Evolutionary conservation across 2,113 vertebrate species (phyloP).

Genomic region (Cyprinodon tularosa): DNA sequence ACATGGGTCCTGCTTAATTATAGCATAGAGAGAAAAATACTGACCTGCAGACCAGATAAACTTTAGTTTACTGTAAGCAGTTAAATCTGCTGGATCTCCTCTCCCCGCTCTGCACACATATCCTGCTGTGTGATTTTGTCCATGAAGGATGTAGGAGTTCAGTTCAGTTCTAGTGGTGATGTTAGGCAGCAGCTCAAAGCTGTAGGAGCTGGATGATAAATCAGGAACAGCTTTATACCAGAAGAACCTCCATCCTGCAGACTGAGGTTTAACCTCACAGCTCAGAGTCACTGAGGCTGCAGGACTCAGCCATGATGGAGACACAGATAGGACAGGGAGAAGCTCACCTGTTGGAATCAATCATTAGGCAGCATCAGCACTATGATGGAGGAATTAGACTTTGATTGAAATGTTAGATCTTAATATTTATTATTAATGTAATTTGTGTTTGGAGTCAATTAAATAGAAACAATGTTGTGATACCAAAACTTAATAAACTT

Average conservation of each 20-base stretch:
- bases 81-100: slow-evolving; percentile 4
- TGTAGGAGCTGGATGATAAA: fast-evolving
- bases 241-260: background rate
- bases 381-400: too few species aligned
- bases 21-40: background rate
- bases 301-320: background rate
- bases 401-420: too few species aligned
- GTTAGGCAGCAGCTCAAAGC: background rate
- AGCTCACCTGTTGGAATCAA: background rate
- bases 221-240: background rate
- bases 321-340: background rate
- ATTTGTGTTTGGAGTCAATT: too few species aligned
- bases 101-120: slow-evolving; percentile 11
- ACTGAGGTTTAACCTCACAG: background rate
- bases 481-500: too few species aligned
- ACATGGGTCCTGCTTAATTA: background rate
- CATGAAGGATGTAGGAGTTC: background rate
- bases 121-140: slow-evolving; percentile 5
- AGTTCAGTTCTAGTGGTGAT: background rate
- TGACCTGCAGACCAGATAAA: background rate
- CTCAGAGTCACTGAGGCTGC: background rate
- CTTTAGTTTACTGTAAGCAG: background rate
- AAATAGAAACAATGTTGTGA: too few species aligned
- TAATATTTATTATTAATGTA: too few species aligned
- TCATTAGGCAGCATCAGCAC: too few species aligned